Base-by-base conservation (phyloP, 2,113 vertebrate genomes). In the Ochotona curzoniae region DNA sequence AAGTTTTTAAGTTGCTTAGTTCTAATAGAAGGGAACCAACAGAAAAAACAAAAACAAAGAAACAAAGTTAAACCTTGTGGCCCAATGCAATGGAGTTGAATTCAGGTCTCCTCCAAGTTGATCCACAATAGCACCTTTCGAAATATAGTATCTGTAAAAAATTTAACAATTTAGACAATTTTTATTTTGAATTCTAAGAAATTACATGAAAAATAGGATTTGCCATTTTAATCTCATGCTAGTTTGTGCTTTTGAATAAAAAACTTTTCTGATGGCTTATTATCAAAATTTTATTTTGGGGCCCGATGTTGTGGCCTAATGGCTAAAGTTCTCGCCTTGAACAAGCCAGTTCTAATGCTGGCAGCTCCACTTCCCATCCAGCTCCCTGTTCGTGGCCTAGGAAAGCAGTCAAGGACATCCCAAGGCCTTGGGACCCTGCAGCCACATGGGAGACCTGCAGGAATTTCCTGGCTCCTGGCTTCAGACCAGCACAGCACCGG, bases 21-120 rank as follows among this genome's bases (percentile, higher is more conserved):
- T 82, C 80, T 61, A 21, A 67, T 28, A 83, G 3, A 81, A 93
- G 38, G 4, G 35, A 79, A 91, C 3, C 51, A 35, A 57, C 92
- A 2, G 23, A 8, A 69, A 96, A 94, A 38, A 61, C 38, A 44
- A 89, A 60, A 74, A 93, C 44, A 4, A 12, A 95, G 79, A 96
- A 91, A 83, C 71, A 94, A 96, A 76, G 81, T 63, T 87, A 91
- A 90, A 99, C 99, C 99, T 99, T 97, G 99, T 99, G 94, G 99
- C 99, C 99, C 99, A 99, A 96, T 99, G 99, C 94, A 99, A 98
- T 54, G 99, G 99, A 51, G 99, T 99, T 91, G 99, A 99, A 97
- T 99, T 99, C 93, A 99, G 98, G 97, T 99, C 99, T 97, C 99
- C 99, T 97, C 99, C 99, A 93, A 99, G 98, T 95, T 99, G 99